Conservation (phyloP, 2,113 vertebrate species). For the Ahaetulla prasina region DNA sequence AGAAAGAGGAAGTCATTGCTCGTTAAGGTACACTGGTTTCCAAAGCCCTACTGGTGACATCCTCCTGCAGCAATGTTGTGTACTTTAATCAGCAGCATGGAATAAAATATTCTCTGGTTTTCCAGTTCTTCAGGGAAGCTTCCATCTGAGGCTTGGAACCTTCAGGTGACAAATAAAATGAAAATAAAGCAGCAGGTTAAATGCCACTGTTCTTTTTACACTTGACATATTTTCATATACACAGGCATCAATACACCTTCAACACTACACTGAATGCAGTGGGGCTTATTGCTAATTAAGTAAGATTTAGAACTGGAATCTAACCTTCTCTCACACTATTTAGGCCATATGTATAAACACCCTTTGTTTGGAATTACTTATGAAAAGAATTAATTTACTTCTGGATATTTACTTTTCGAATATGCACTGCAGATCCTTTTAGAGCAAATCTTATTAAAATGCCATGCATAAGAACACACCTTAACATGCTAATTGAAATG, state of each 20-base stretch:
- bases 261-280: neutral
- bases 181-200: neutral
- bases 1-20: neutral
- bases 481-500: neutral
- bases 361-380: neutral
- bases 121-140: neutral
- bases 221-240: neutral
- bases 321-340: neutral
- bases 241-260: neutral
- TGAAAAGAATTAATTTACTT: neutral
- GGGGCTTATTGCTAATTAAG: neutral
- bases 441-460: neutral
- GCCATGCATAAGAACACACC: neutral
- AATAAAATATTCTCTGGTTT: neutral
- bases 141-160: neutral
- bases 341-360: neutral
- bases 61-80: neutral
- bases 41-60: neutral
- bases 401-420: neutral
- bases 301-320: neutral
- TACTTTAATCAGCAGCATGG: neutral
- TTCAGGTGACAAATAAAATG: neutral
- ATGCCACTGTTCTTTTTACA: neutral
- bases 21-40: neutral
- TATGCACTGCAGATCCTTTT: neutral